Evolutionary conservation across 2,888 invertebrate genomes (phyloP), one percentile per base, ranked within the genome.

Genomic region (Drosophila paranaensis): DNA sequence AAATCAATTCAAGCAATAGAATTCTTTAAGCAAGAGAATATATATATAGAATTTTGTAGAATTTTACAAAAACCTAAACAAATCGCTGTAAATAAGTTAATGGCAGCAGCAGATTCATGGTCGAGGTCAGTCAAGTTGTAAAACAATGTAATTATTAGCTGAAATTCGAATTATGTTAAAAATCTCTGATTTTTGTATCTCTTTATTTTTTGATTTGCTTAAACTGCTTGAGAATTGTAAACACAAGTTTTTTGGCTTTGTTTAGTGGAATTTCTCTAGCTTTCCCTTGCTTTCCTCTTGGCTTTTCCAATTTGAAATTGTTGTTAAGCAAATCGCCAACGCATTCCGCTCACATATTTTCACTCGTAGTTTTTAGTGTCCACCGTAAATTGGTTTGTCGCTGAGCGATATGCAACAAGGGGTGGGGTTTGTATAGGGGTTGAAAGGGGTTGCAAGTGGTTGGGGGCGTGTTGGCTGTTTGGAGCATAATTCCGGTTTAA

Each of bases 371-470:
- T 79, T 79, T 51, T 58, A 61, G 51, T 65, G 58, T 45, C 11
- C 48, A 50, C 64, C 30, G 66, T 66, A 79, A 77, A 77, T 79
- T 79, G 76, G 76, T 71, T 75, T 77, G 77, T 76, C 48, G 56
- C 64, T 69, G 69, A 62, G 60, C 61, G 73, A 72, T 66, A 71
- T 65, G 77, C 71, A 75, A 35, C 48, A 35, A 48, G 60, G 69
- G 69, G 51, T 40, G 60, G 33, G 10, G 33, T 1, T 2, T 33
- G 33, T 33, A 53, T 20, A 43, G 57, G 16, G 37, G 54, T 1
- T 40, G 51, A 8, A 43, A 6, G 20, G 35, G 42, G 30, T 11
- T 13, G 20, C 20, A 20, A 2, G 2, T 3, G 25, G 6, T 1
- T 3, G 5, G 2, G 14, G 30, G 37, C 11, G 43, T 2, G 5